Evolutionary conservation across 2,888 invertebrate genomes (phyloP).

Genomic region (Eulithis prunata): DNA sequence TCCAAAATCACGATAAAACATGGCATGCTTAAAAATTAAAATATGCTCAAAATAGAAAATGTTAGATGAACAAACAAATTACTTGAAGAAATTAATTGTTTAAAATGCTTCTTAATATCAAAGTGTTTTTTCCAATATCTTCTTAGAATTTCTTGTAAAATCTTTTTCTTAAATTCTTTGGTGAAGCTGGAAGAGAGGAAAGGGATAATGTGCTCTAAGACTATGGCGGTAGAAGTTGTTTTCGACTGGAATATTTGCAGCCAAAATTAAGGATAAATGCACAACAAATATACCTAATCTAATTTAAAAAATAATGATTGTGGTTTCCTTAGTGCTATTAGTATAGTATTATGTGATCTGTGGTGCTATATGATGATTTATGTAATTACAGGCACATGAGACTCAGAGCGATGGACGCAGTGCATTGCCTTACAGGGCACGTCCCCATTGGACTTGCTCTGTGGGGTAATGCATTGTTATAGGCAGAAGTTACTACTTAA

Average conservation of each 20-base stretch:
- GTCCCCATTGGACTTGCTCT: no score
- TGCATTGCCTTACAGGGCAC: no score
- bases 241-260: background rate
- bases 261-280: no score
- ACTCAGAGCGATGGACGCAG: no score
- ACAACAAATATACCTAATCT: no score
- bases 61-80: conserved; percentile 55
- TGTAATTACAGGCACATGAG: no score
- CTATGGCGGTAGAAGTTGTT: background rate
- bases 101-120: conserved; percentile 42
- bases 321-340: background rate
- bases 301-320: no score
- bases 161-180: conserved; percentile 39
- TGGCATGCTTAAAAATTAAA: conserved; percentile 10
- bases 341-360: no score
- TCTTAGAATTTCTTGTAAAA: conserved; percentile 45
- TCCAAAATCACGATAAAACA: background rate
- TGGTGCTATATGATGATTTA: no score
- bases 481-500: no score
- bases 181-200: conserved; percentile 53
- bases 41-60: conserved; percentile 50
- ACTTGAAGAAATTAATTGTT: conserved; percentile 47
- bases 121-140: conserved; percentile 47
- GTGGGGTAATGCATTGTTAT: no score
- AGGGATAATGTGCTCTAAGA: conserved; percentile 39